phyloP scores from a whole-genome alignment of 2,113 vertebrate species.

The Natator depressus region DNA sequence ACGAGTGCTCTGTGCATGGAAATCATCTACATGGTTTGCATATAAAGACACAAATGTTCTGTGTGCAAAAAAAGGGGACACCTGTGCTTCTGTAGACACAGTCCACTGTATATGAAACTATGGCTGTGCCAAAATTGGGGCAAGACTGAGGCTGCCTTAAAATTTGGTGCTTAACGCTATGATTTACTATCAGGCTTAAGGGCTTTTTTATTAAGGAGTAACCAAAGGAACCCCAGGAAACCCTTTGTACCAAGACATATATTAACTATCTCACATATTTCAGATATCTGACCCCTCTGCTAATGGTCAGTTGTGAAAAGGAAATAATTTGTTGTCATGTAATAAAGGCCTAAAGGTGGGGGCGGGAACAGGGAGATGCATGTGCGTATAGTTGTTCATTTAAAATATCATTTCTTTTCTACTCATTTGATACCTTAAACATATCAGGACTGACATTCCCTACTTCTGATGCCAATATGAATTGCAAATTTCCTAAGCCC shows the following conservation, averaged over 20 bases:
- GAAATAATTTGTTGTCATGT: neutral
- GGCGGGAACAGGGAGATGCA: neutral
- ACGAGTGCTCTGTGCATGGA: too few relatives aligned
- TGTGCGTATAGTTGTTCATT: neutral
- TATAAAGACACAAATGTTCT: neutral
- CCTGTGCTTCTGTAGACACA: neutral
- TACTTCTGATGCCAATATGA: neutral
- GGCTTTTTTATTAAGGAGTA: neutral
- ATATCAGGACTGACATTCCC: neutral
- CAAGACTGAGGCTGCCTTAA: neutral
- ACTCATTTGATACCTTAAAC: neutral
- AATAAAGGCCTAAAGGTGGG: neutral
- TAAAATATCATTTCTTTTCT: neutral
- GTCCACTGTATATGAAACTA: neutral
- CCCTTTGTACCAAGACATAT: neutral
- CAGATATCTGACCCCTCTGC: neutral
- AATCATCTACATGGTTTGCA: too few relatives aligned
- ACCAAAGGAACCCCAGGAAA: neutral
- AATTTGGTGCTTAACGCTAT: neutral
- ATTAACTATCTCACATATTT: neutral
- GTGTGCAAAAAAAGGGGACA: neutral
- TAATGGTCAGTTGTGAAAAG: neutral
- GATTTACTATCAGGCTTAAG: neutral
- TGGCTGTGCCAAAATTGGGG: neutral
- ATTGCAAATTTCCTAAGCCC: neutral